Conservation (phyloP, 2,888 invertebrate genomes). For the Cyclophora punctaria region DNA sequence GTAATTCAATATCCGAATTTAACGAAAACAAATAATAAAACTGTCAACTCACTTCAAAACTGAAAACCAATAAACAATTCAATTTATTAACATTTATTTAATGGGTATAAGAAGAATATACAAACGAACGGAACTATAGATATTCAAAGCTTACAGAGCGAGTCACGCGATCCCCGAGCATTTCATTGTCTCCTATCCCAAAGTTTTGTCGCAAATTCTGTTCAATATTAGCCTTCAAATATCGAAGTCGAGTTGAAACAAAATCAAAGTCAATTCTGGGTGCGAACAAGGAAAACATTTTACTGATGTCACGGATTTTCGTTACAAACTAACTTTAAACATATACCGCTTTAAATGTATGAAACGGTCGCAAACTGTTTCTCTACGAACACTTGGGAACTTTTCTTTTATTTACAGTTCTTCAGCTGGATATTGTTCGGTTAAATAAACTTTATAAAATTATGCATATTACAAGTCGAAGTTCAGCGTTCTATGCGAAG, state of each 20-base stretch:
- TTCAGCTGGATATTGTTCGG: too few relatives aligned
- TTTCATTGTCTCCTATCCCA: slow-evolving; percentile 33
- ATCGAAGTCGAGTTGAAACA: slow-evolving; percentile 23
- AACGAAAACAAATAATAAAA: too few relatives aligned
- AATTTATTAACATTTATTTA: slow-evolving; percentile 9
- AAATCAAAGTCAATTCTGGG: slow-evolving; percentile 26
- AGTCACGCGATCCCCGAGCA: slow-evolving; percentile 36
- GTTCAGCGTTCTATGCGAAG: too few relatives aligned
- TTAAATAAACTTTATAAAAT: too few relatives aligned
- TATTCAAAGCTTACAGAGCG: slow-evolving; percentile 16
- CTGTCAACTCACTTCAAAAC: not conserved
- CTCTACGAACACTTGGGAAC: too few relatives aligned
- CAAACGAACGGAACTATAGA: slow-evolving; percentile 12
- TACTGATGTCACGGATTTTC: slow-evolving; percentile 22
- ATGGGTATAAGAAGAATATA: slow-evolving; percentile 1
- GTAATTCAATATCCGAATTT: too few relatives aligned
- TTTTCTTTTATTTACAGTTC: too few relatives aligned
- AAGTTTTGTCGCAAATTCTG: slow-evolving; percentile 23
- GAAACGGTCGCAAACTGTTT: too few relatives aligned
- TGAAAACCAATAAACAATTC: not conserved
- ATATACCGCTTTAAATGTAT: too few relatives aligned
- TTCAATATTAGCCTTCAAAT: slow-evolving; percentile 34
- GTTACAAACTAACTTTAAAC: not conserved
- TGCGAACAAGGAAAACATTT: slow-evolving; percentile 42
- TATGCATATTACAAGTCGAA: too few relatives aligned